Evolutionary conservation across 2,797 vertebrate species (phyloP), one percentile per base, ranked within the genome.

Genomic region (Pygocentrus nattereri): DNA sequence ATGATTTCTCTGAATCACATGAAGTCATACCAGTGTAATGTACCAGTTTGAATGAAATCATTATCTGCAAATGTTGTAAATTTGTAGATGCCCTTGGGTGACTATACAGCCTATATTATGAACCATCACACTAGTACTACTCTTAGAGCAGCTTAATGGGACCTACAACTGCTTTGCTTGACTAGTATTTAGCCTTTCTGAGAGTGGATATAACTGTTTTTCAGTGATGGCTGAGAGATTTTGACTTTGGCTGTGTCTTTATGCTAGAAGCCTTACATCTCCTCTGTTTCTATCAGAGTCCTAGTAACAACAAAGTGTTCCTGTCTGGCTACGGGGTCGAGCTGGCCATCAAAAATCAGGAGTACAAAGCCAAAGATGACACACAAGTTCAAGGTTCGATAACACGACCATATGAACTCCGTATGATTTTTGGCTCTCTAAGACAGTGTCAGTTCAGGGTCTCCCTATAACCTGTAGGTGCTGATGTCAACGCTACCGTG

Each of bases 351-450:
- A 99, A 99, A 92, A 99, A 94, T 93, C 98, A 98, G 85, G 98
- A 99, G 88, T 99, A 99, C 90, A 99, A 99, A 89, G 97, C 97
- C 78, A 99, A 99, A 92, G 98, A 99, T 65, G 98, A 99, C 94
- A 98, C 98, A 44, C 97, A 99, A 94, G 98, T 99, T 91, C 97
- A 98, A 96, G 97, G 98, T 99, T 93, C 92, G 89, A 75, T 31
- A 18, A 13, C 25, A 68, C 3, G 27, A 5, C 61, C 0, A 15
- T 13, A 30, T 31, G n/a, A 25, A 54, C 54, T 7, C 13, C 3
- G 12, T 30, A 13, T 27, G 1, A 3, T 61, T 13, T 61, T 27
- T 27, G 25, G 56, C 1, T 3, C 10, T 4, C 34, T 7, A 64
- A 31, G 0, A 16, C 16, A 8, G 18, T 15, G 8, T 34, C 13